A percentile compares a stretch with the other conserved stretches of the same genome.
These are phyloP conservation scores for Hippasteria phrygiana DNA, from an alignment of 53 echinoderm and acorn worm species.

Conservation along the genomic window DNA sequence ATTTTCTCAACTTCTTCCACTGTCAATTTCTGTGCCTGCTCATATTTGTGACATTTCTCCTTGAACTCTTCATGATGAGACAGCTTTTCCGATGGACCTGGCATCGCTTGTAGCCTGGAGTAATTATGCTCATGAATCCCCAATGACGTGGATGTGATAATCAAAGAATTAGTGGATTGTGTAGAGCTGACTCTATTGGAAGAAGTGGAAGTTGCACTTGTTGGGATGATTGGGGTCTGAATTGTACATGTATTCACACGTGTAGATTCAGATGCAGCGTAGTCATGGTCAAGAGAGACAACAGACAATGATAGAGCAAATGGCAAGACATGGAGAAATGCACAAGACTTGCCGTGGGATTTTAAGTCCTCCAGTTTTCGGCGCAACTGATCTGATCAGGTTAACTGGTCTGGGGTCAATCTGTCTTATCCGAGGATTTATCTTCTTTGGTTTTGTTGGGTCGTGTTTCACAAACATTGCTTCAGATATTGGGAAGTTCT, in stretches of 20 bases:
- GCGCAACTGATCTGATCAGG: neutral
- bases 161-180: too few species aligned
- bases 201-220: too few species aligned
- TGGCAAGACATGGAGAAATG: conserved; percentile 24
- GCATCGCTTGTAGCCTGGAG: neutral
- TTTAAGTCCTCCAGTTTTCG: neutral
- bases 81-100: neutral
- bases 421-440: neutral
- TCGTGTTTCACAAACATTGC: neutral
- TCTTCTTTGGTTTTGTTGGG: conserved; percentile 10
- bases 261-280: neutral
- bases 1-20: neutral
- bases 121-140: conserved; percentile 4
- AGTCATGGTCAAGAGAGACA: neutral
- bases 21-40: conserved; percentile 10
- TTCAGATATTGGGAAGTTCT: neutral
- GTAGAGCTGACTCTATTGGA: too few species aligned
- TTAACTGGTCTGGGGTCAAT: neutral
- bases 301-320: conserved; percentile 1
- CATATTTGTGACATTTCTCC: neutral
- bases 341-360: neutral
- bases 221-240: too few species aligned
- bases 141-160: too few species aligned
- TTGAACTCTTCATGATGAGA: conserved; percentile 8
- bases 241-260: too few species aligned